These are phyloP conservation scores for Prorops nasuta DNA, from an alignment of 1,140 invertebrate genomes.

Conservation along the genomic window DNA sequence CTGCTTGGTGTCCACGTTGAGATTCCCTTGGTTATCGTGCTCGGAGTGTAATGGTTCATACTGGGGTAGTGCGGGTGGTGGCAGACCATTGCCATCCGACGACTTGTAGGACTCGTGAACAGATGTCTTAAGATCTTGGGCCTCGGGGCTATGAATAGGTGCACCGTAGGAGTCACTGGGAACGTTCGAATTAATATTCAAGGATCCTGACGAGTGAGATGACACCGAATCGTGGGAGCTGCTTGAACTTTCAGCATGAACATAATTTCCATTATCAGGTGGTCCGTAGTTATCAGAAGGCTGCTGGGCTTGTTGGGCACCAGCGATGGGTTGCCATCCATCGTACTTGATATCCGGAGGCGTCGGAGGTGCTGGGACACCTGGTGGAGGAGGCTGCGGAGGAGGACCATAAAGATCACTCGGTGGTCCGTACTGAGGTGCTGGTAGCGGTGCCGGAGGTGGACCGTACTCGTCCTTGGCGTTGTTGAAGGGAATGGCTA, in stretches of 20 bases:
- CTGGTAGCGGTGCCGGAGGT: constrained; percentile 38
- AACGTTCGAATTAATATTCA: constrained; percentile 20
- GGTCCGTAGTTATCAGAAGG: constrained; percentile 16
- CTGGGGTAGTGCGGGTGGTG: constrained; percentile 51
- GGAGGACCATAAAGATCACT: constrained; percentile 57
- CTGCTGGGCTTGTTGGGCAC: constrained; percentile 31
- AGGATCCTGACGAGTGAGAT: neutral
- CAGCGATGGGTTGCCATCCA: constrained; percentile 80
- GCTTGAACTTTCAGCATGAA: neutral
- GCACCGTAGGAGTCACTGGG: constrained; percentile 52
- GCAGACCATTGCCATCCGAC: constrained; percentile 43
- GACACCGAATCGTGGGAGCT: no score
- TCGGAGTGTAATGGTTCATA: constrained; percentile 44
- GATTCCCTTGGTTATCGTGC: neutral
- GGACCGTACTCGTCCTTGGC: constrained; percentile 52
- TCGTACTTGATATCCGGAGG: constrained; percentile 76
- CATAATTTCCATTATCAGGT: constrained; percentile 27
- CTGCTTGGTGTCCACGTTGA: neutral
- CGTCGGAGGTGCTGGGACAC: constrained; percentile 70
- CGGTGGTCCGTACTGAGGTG: constrained; percentile 47
- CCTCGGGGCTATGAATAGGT: constrained; percentile 47
- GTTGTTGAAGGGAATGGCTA: constrained; percentile 53
- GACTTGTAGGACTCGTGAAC: constrained; percentile 35
- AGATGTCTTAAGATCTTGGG: constrained; percentile 43
- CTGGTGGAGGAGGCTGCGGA: constrained; percentile 62